Evolutionary conservation across 2,797 vertebrate species (phyloP).

Genomic region (Podargus strigoides): DNA sequence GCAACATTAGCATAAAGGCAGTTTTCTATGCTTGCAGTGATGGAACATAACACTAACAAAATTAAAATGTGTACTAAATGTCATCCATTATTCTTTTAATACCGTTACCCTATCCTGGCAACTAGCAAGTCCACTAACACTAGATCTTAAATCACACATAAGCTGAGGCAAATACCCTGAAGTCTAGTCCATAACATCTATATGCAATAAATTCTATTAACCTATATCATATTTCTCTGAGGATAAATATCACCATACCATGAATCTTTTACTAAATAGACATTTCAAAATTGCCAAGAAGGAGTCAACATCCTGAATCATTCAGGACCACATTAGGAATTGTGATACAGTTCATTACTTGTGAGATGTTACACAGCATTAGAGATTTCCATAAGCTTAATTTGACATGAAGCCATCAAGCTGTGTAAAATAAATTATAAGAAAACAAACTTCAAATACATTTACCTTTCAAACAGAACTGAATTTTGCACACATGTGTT

Average conservation of each 20-base stretch:
- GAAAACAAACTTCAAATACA: not conserved
- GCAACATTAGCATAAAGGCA: not conserved
- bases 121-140: not conserved
- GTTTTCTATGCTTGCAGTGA: conserved; percentile 24
- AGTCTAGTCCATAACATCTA: conserved; percentile 13
- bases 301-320: conserved; percentile 26
- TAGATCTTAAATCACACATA: conserved; percentile 26
- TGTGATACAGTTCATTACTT: conserved; percentile 43
- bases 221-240: conserved; percentile 25
- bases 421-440: conserved; percentile 3
- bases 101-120: not conserved
- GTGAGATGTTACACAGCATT: not conserved
- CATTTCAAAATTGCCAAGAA: conserved; percentile 52
- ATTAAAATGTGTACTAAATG: conserved; percentile 17
- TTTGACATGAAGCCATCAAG: conserved; percentile 44
- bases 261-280: conserved; percentile 40
- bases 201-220: conserved; percentile 44
- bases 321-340: conserved; percentile 26
- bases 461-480: not conserved
- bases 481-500: not conserved
- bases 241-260: conserved; percentile 47
- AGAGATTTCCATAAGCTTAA: conserved; percentile 5
- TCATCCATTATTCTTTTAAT: conserved; percentile 5
- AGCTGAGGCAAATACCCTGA: conserved; percentile 32
- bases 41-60: conserved; percentile 3